Conservation (phyloP, 2,113 vertebrate genomes). For the Morphnarchus princeps region DNA sequence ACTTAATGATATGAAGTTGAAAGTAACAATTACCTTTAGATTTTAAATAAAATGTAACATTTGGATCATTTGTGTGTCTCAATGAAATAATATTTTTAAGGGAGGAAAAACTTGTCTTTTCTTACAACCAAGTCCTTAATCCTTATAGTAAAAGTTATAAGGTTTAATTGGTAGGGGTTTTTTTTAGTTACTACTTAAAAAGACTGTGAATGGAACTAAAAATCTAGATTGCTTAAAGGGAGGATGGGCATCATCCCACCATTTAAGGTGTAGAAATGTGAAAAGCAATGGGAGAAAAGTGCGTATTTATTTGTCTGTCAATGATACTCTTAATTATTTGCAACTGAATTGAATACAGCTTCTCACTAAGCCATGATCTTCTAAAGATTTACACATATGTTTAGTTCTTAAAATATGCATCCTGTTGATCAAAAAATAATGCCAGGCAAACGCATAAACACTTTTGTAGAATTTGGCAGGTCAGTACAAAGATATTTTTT, state of each 20-base stretch:
- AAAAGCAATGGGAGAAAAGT: neutral
- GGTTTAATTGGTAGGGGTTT: neutral
- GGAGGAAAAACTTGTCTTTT: neutral
- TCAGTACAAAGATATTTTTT: neutral
- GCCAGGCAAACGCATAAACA: neutral
- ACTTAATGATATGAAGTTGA: neutral
- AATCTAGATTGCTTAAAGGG: neutral
- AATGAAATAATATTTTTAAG: neutral
- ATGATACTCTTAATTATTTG: neutral
- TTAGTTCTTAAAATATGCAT: neutral
- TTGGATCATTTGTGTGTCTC: neutral
- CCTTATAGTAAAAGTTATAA: neutral
- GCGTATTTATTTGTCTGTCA: neutral
- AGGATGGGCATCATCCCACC: neutral
- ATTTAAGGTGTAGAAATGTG: neutral
- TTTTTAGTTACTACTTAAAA: neutral
- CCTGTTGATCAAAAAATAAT: neutral
- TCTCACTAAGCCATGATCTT: neutral
- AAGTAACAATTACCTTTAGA: neutral
- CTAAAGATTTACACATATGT: neutral
- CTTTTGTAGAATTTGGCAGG: neutral
- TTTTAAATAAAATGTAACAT: neutral
- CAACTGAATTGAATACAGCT: neutral
- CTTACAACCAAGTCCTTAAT: neutral
- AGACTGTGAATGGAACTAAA: neutral